Evolutionary conservation across 92 coral and sea anemone genomes (phyloP).

Genomic region (Montipora capitata): DNA sequence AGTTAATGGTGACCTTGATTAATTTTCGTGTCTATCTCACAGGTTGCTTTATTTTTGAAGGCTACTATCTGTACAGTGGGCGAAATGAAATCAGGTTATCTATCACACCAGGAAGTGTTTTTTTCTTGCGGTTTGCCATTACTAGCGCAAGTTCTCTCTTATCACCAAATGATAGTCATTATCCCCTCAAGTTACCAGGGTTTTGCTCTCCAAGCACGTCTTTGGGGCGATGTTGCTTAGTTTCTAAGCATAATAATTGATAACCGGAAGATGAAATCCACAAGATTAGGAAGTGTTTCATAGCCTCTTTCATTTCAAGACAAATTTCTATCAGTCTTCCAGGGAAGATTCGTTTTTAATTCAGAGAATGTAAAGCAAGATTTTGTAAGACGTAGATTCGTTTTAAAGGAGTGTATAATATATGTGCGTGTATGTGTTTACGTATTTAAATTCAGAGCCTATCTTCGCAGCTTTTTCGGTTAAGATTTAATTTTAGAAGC

Average conservation of each 20-base stretch:
- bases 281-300: not conserved
- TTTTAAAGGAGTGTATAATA: too few species aligned
- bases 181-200: not conserved
- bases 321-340: not conserved
- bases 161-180: not conserved
- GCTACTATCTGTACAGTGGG: not conserved
- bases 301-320: constrained; percentile 8
- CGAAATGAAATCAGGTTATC: not conserved
- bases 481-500: not conserved
- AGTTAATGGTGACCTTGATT: not conserved
- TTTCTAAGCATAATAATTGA: not conserved
- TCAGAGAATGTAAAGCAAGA: not conserved
- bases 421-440: too few species aligned
- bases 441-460: not conserved
- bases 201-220: not conserved
- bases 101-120: not conserved
- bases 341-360: not conserved
- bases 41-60: not conserved
- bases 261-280: not conserved
- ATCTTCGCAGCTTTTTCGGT: not conserved
- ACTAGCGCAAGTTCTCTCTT: not conserved
- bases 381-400: too few species aligned
- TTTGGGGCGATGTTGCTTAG: not conserved
- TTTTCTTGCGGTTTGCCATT: not conserved
- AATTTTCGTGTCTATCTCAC: not conserved